Percentiles rank a stretch among this genome's conserved stretches.
Conservation (phyloP, 1,140 invertebrate genomes). For the Hycleus cichorii region DNA sequence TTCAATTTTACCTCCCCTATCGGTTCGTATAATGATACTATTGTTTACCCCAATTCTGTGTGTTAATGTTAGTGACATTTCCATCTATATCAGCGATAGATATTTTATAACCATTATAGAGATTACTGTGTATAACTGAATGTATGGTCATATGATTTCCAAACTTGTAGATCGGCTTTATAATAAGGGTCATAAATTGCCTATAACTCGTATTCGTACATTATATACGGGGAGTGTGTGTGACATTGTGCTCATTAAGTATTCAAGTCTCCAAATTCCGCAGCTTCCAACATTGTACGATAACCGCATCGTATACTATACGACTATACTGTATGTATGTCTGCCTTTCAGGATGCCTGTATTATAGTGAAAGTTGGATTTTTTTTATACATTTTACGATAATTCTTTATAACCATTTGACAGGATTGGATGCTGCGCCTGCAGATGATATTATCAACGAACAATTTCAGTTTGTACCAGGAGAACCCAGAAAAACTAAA, state of each 20-base stretch:
- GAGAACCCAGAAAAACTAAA: no score
- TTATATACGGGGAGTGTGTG: constrained; percentile 13
- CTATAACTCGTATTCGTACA: constrained; percentile 13
- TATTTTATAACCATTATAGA: no score
- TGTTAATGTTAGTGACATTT: not conserved
- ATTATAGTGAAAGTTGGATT: no score
- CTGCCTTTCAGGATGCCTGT: no score
- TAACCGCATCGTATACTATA: constrained; percentile 10
- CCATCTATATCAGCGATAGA: not conserved
- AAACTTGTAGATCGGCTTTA: constrained; percentile 5
- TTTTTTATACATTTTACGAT: no score
- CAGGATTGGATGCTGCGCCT: no score
- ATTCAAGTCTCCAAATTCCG: constrained; percentile 18
- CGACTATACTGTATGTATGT: not conserved
- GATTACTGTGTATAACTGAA: constrained; percentile 5
- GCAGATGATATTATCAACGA: no score
- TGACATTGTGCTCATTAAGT: constrained; percentile 18
- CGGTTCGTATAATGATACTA: no score
- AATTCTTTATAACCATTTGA: no score
- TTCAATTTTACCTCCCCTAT: no score
- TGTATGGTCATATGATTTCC: not conserved
- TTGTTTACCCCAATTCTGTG: no score
- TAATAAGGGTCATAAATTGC: constrained; percentile 15
- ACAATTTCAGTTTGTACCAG: no score
- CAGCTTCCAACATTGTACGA: constrained; percentile 9